Evolutionary conservation across 2,113 vertebrate genomes (phyloP), one percentile per base, ranked within the genome.

Genomic region (Nothoprocta perdicaria): DNA sequence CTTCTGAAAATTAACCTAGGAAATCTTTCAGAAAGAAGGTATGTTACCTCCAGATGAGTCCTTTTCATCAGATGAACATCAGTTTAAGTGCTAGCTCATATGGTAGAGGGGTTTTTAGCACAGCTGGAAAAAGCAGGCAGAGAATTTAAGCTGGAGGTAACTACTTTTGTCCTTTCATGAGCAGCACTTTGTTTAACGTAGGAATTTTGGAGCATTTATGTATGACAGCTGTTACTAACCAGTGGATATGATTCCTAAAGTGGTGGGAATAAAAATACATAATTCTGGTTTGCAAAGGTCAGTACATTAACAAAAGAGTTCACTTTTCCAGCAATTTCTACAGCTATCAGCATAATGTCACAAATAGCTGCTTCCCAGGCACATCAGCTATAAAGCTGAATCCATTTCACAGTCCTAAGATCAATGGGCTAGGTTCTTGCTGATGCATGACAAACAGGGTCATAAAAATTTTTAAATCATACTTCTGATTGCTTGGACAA

Each of bases 1-100:
- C 26, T 87, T 91, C 46, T 77, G 72, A 87, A 93, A 94, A 95
- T 80, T 55, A 95, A 89, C 33, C n/a, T 52, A 60, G 55, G 7
- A 79, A 71, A 50, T 84, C 41, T 92, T 81, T 82, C 12, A 66
- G 58, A 69, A 92, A 53, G 6, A 66, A 58, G 50, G 53, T 80
- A 13, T 86, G 63, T 86, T 87, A 86, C 53, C 53, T 83, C 40
- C 52, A 78, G 46, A 60, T n/a, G 18, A 80, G 29, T 88, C 68
- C 43, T 89, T 45, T 35, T 80, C 41, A 84, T 26, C 73, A 67
- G 50, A 52, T 83, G 80, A 90, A 50, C 58, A 57, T 29, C 61
- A 41, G 57, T 43, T 93, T 62, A 80, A 89, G 53, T 62, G 45
- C 7, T 57, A 61, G 31, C 7, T 83, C 57, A 81, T 90, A 79